A percentile compares a stretch with the other conserved stretches of the same genome.
Conservation (phyloP, 2,888 invertebrate species). For the Chymomyza caudatula region DNA sequence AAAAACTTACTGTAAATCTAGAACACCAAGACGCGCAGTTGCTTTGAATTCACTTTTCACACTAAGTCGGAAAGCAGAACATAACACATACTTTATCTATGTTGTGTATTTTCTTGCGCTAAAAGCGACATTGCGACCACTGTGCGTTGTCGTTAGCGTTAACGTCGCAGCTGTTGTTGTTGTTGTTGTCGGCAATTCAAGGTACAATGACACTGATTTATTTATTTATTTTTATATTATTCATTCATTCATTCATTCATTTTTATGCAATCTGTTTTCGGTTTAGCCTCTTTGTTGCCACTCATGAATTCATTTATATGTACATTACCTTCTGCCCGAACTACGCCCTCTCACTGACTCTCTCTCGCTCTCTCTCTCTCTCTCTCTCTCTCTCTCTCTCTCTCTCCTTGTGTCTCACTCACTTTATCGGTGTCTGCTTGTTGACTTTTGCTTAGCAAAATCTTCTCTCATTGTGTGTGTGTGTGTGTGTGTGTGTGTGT, state of each 20-base stretch:
- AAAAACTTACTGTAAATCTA: too few species aligned
- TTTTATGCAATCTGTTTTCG: slow-evolving; percentile 4
- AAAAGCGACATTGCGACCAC: too few species aligned
- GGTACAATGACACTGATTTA: slow-evolving; percentile 31
- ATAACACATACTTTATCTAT: too few species aligned
- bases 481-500: background rate
- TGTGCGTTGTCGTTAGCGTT: background rate
- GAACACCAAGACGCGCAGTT: too few species aligned
- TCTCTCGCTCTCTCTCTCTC: background rate
- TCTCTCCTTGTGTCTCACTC: background rate
- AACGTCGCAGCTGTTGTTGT: background rate
- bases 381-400: too few species aligned
- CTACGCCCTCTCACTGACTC: background rate
- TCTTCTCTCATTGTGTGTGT: background rate
- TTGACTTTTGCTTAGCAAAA: background rate
- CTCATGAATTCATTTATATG: slow-evolving; percentile 6
- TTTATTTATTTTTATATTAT: slow-evolving; percentile 29
- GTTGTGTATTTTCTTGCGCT: too few species aligned
- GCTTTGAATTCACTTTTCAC: too few species aligned
- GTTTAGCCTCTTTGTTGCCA: background rate
- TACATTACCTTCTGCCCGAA: background rate
- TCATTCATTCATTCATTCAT: slow-evolving; percentile 1
- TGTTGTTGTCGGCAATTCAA: background rate
- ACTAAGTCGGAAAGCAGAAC: too few species aligned
- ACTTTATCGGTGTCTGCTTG: background rate